Evolutionary conservation across 2,113 vertebrate genomes (phyloP).

Genomic region (Glaucomys volans): DNA sequence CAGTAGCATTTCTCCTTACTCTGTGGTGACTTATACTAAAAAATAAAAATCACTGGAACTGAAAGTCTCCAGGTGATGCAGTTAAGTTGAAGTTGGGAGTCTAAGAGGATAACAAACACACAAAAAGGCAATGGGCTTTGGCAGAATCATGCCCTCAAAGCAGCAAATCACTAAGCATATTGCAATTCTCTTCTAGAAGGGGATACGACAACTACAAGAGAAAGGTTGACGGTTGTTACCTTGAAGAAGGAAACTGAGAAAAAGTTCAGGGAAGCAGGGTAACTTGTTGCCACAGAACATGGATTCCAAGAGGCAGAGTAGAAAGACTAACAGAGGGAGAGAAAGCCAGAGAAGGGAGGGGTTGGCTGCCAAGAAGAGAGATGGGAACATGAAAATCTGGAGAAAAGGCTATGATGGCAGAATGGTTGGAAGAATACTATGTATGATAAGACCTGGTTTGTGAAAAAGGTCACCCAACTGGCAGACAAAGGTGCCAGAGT

Average conservation of each 20-base stretch:
- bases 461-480: neutral
- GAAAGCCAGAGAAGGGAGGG: neutral
- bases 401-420: neutral
- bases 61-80: neutral
- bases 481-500: neutral
- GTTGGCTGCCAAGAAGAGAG: neutral
- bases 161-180: neutral
- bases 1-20: neutral
- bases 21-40: neutral
- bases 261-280: neutral
- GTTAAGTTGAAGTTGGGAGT: neutral
- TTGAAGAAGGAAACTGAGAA: neutral
- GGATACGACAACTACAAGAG: neutral
- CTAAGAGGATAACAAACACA: neutral
- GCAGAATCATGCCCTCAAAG: neutral
- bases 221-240: neutral
- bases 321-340: neutral
- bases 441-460: neutral
- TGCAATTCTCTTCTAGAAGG: neutral
- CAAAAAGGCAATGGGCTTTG: neutral
- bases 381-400: neutral
- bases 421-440: neutral
- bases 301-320: neutral
- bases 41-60: neutral
- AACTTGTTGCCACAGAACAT: neutral